Evolutionary conservation across 2,797 vertebrate genomes (phyloP), one percentile per base, ranked within the genome.

Genomic region (Rachycentron canadum): DNA sequence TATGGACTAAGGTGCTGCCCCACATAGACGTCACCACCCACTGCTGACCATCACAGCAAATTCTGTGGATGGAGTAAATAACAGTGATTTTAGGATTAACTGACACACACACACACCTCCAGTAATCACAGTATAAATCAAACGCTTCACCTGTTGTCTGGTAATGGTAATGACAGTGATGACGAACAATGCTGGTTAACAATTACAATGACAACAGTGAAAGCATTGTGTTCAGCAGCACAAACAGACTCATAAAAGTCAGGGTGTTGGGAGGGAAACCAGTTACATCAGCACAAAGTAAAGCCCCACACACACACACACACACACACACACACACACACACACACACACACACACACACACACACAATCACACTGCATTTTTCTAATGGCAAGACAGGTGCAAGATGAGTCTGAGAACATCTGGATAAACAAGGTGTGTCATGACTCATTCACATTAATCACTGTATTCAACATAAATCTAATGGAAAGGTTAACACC

Each of bases 131-230:
- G 19, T 11, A 30, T 9, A 55, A 57, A 65, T 55, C 23, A 55
- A 53, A 68, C 19, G 11, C 17, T 55, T 57, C 36, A 56, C 41
- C 28, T 23, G 72, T 26, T 13, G 16, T 45, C 34, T 43, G 23
- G 21, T 71, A 28, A 34, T 32, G n/a, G n/a, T n/a, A 58, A 71
- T 62, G 30, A 72, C 65, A 70, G 76, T 7, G 40, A 53, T 49
- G 10, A 62, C 2, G 0, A 67, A 70, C 45, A 43, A 21, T 12
- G 40, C 17, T 5, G 2, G 12, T 16, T 12, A 69, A 21, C 49
- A 64, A 41, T 62, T n/a, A 36, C 58, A 72, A 2, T 47, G 73
- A 64, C 6, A 12, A 45, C 66, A 58, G 34, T 19, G 25, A 65
- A 47, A 56, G 66, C 16, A n/a, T 34, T 17, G 4, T 5, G 30